Evolutionary conservation across 2,797 vertebrate genomes (phyloP), one percentile per base, ranked within the genome.

Genomic region (Myiotriccus ornatus): DNA sequence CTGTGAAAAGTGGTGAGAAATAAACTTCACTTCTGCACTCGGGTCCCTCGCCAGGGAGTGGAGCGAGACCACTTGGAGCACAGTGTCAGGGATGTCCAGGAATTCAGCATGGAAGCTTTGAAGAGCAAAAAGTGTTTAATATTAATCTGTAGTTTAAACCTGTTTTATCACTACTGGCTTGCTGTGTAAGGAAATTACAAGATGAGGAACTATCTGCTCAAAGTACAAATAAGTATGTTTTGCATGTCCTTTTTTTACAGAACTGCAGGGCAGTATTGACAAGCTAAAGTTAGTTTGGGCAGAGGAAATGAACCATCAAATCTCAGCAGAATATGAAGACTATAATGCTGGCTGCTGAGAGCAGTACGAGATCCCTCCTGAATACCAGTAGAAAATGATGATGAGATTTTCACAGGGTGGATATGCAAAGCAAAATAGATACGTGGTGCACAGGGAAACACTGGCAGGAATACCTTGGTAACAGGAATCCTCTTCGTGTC

Each of bases 221-320:
- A 81, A 89, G 74, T 88, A 88, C 65, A 88, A 86, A 73, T 84
- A 81, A 75, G 65, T 89, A 9, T 81, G 84, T 94, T 93, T 90
- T 93, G 87, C 57, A 22, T 75, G 55, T 89, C 39, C 39, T 65
- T 75, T 79, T 88, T 77, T 82, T 50, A 81, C 9, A 65, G 49
- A 81, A 70, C 87, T 87, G 80, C 80, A 63, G 84, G 85, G 73
- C 60, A 69, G 13, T 95, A 76, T 59, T 95, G 91, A 83, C 89
- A 91, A 84, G 84, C 80, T 50, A 73, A 91, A 91, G 92, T 91
- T 85, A 84, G 89, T 73, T 78, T 92, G 83, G 85, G 94, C 80
- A 93, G 89, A 87, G 85, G 91, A 96, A 96, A 94, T 94, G 94
- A 94, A 88, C 94, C 94, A 47, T 95, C 85, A 94, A 79, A 84